Evolutionary conservation across 2,113 vertebrate genomes (phyloP).

Genomic region (Recurvirostra avosetta): DNA sequence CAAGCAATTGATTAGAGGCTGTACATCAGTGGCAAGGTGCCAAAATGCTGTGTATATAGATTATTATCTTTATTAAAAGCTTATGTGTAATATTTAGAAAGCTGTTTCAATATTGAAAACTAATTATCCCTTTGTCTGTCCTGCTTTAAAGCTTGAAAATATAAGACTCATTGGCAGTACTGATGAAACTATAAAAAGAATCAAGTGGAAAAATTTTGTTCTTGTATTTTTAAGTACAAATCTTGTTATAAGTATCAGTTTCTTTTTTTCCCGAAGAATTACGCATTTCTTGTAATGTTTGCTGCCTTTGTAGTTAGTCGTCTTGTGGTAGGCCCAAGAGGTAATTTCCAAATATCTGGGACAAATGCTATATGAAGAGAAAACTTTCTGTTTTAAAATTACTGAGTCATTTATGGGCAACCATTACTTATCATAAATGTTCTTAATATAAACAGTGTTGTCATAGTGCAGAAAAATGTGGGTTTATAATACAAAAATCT

Average conservation of each 20-base stretch:
- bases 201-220: neutral
- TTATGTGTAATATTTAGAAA: neutral
- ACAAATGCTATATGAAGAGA: neutral
- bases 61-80: constrained; percentile 12
- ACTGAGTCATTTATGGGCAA: neutral
- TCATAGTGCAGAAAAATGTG: neutral
- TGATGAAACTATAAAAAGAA: neutral
- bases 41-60: neutral
- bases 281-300: neutral
- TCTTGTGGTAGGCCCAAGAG: neutral
- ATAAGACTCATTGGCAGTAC: neutral
- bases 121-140: neutral
- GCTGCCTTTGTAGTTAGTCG: neutral
- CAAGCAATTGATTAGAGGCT: neutral
- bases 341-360: neutral
- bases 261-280: neutral
- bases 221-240: neutral
- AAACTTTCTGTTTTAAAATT: neutral
- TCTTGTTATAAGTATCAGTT: neutral
- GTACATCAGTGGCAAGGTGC: neutral
- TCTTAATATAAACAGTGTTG: neutral
- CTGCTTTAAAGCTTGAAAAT: neutral
- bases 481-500: neutral
- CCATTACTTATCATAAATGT: neutral
- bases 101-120: neutral